A percentile compares a stretch with the other conserved stretches of the same genome.
These are phyloP conservation scores for Lithodes maja DNA, from an alignment of 2,888 invertebrate species.

Conservation along the genomic window DNA sequence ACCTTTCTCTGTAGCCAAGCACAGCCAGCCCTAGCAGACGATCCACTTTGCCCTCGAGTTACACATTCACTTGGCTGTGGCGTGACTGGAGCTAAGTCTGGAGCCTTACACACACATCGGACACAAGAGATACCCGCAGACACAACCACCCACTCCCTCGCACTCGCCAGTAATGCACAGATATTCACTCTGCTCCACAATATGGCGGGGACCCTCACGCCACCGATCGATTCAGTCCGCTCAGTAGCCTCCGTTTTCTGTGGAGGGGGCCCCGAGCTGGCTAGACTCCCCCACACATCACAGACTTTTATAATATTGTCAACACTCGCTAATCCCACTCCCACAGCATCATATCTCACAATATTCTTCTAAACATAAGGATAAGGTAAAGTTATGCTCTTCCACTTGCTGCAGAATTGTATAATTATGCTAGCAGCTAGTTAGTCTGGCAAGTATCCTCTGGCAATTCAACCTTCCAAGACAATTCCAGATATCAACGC, in stretches of 20 bases:
- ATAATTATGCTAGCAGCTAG: background rate
- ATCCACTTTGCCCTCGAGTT: background rate
- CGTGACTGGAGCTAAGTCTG: background rate
- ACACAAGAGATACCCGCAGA: constrained; percentile 19
- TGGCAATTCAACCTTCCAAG: constrained; percentile 16
- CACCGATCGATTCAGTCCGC: constrained; percentile 40
- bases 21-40: background rate
- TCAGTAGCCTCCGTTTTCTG: constrained; percentile 54
- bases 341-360: background rate
- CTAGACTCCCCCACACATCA: background rate
- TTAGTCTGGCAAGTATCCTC: background rate
- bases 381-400: no score
- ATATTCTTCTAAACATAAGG: background rate
- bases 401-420: no score
- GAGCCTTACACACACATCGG: constrained; percentile 30
- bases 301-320: background rate
- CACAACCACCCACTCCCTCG: constrained; percentile 53
- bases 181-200: constrained; percentile 56
- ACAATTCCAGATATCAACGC: constrained; percentile 22
- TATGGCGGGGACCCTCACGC: constrained; percentile 49
- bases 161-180: constrained; percentile 64
- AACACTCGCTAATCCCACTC: background rate
- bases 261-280: background rate
- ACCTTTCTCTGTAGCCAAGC: background rate
- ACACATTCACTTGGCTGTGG: background rate